A percentile compares a stretch with the other conserved stretches of the same genome.
These are phyloP conservation scores for Philaenus spumarius DNA, from an alignment of 1,140 invertebrate species.

Conservation along the genomic window DNA sequence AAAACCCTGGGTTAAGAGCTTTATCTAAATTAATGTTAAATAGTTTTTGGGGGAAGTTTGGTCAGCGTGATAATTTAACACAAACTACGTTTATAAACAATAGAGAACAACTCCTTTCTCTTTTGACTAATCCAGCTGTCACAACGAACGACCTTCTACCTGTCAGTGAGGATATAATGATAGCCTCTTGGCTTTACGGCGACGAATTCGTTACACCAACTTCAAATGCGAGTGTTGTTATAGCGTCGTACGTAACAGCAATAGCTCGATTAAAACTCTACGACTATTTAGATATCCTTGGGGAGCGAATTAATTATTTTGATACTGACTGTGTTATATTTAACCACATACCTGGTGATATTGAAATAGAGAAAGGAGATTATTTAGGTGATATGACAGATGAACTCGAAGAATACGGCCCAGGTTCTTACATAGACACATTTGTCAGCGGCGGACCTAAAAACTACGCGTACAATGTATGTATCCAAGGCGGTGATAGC, in stretches of 20 bases:
- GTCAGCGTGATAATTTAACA: constrained; percentile 28
- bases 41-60: constrained; percentile 38
- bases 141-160: constrained; percentile 22
- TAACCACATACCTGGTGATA: constrained; percentile 12
- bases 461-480: constrained; percentile 29
- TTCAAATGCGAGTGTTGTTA: constrained; percentile 32
- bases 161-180: constrained; percentile 28
- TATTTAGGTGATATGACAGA: constrained; percentile 36
- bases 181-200: constrained; percentile 28
- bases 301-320: constrained; percentile 35
- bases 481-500: background rate
- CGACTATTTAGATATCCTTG: constrained; percentile 34
- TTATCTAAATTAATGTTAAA: constrained; percentile 37
- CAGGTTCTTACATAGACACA: constrained; percentile 28
- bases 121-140: constrained; percentile 30
- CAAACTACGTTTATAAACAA: constrained; percentile 30
- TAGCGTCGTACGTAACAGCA: constrained; percentile 38
- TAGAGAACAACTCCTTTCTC: constrained; percentile 27
- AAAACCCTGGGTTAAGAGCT: constrained; percentile 35
- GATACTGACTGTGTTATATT: constrained; percentile 40
- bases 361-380: constrained; percentile 25
- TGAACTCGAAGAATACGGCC: constrained; percentile 31
- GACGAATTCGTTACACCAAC: constrained; percentile 18
- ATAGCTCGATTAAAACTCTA: constrained; percentile 39
- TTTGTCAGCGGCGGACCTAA: constrained; percentile 34